phyloP scores from a whole-genome alignment of 2,888 invertebrate species.

The Cynaeus angustus region DNA sequence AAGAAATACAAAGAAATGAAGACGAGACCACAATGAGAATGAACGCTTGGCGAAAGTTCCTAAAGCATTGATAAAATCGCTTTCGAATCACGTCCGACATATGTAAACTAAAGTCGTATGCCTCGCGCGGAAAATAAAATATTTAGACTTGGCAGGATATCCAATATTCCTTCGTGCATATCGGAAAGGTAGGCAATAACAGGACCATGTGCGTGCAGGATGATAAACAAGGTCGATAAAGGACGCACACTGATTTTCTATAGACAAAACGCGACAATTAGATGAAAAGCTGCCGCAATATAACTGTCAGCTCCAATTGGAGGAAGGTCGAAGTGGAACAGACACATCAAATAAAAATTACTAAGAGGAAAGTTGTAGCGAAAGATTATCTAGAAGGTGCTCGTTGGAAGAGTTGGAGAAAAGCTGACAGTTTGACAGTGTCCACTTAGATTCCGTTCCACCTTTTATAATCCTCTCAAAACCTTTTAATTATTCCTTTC shows the following conservation, averaged over 20 bases:
- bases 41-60: slow-evolving; percentile 56
- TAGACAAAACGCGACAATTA: slow-evolving; percentile 6
- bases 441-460: no score
- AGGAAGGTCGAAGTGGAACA: background rate
- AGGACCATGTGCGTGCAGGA: slow-evolving; percentile 54
- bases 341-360: slow-evolving; percentile 1
- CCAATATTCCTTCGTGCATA: slow-evolving; percentile 64
- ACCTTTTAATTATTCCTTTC: slow-evolving; percentile 13
- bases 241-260: slow-evolving; percentile 1
- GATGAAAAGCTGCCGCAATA: slow-evolving; percentile 23
- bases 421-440: no score
- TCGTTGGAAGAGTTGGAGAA: no score
- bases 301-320: slow-evolving; percentile 30
- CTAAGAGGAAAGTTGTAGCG: background rate
- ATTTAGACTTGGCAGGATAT: slow-evolving; percentile 68
- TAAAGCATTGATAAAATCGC: slow-evolving; percentile 62
- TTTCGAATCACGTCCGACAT: slow-evolving; percentile 69
- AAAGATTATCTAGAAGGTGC: background rate
- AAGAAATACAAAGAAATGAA: slow-evolving; percentile 55
- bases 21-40: slow-evolving; percentile 58
- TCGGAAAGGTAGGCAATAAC: slow-evolving; percentile 64
- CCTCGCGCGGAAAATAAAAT: slow-evolving; percentile 67
- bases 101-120: slow-evolving; percentile 69
- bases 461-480: slow-evolving; percentile 2
- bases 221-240: slow-evolving; percentile 56